Base-by-base conservation (phyloP, 1,140 invertebrate genomes). In the Anthonomus grandis region DNA sequence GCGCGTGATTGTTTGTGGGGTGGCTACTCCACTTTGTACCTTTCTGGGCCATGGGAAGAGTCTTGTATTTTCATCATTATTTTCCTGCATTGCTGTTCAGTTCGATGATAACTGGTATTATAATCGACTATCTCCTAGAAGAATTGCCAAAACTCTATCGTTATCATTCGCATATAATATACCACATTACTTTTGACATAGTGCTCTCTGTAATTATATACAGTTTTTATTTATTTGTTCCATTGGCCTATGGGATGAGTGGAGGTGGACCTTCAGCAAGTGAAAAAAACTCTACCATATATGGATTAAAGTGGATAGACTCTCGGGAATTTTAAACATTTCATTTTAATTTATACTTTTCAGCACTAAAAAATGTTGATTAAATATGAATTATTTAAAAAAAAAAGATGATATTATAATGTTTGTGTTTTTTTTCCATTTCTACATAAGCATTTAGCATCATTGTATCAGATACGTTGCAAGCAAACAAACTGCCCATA, bases 51-150 rank as follows among this genome's bases (percentile, higher is more conserved):
- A 98, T 97, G 95, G 91, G 91, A 2, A 79, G 95, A 45, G 86
- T 98, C 15, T 80, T 98, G 3, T 98, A 98, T 71, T 97, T 95
- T 72, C 95, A 98, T 77, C 95, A 98, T 75, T 98, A 98, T 72
- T 97, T 97, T 72, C 94, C 95, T 1, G 95, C 95, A 0, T 76
- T 95, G 5, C 78, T 97, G 4, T 97, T 93, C 72, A 95, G 87
- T 69, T 95, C 90, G 9, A 93, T 97, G 92, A 78, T 97, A 19
- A 89, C 91, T 70, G 93, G 91, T 64, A 84, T 91, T n/a, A 82
- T 91, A 41, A 76, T 91, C 15, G 84, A 89, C 74, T 91, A 91
- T 66, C 70, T 93, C 3, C 68, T 89, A n/a, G 77, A 82, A 42
- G 78, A 77, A 49, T 70, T 91, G 27, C 75, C 78, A 39, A 76